These are phyloP conservation scores for Callipepla squamata DNA, from an alignment of 2,113 vertebrate genomes.

Conservation along the genomic window DNA sequence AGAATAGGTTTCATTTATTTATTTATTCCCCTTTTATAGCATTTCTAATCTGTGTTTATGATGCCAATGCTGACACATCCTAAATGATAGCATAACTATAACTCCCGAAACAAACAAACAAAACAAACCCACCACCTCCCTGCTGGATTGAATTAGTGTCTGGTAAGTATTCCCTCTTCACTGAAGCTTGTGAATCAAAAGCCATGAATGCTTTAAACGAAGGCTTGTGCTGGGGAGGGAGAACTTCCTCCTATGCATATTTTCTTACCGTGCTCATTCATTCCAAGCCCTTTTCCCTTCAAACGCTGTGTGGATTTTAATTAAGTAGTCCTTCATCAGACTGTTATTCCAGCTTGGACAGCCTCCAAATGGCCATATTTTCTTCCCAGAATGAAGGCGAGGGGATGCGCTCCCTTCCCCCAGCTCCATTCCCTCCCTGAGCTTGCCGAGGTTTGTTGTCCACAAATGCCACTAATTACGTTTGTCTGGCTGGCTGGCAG, in stretches of 20 bases:
- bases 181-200: slow-evolving; percentile 43
- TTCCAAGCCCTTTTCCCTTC: neutral
- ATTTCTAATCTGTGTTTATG: slow-evolving; percentile 20
- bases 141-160: neutral
- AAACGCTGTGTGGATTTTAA: neutral
- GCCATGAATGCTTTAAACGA: neutral
- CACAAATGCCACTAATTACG: slow-evolving; percentile 32
- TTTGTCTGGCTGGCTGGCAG: neutral
- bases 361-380: slow-evolving; percentile 40
- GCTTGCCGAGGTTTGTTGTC: neutral
- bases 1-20: neutral
- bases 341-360: slow-evolving; percentile 42
- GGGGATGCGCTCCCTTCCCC: neutral
- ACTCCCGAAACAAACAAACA: neutral
- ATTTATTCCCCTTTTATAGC: neutral
- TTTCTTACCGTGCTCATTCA: neutral
- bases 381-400: neutral
- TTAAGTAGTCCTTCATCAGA: slow-evolving; percentile 27
- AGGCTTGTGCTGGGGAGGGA: neutral
- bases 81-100: neutral
- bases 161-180: neutral
- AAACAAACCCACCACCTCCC: neutral
- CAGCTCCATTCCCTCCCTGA: neutral
- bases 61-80: slow-evolving; percentile 27
- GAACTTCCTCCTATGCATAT: slow-evolving; percentile 1